These are phyloP conservation scores for Drosophila rubida DNA, from an alignment of 2,888 invertebrate genomes.

Conservation along the genomic window DNA sequence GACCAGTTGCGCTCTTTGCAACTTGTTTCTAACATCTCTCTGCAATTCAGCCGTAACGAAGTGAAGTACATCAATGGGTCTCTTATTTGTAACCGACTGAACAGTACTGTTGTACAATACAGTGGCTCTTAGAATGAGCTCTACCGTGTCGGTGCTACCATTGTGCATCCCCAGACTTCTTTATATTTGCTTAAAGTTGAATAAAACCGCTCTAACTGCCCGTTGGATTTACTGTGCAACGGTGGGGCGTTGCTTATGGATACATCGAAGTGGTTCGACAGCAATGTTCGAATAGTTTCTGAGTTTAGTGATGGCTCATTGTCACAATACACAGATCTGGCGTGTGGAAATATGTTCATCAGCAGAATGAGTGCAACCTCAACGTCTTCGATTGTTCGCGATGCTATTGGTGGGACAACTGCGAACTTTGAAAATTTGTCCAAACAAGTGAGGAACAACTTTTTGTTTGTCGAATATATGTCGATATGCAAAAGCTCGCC, in stretches of 20 bases:
- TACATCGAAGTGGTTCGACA: background rate
- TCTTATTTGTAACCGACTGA: background rate
- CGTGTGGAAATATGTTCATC: background rate
- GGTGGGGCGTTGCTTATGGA: background rate
- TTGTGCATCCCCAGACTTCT: background rate
- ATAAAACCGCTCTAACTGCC: slow-evolving; percentile 4
- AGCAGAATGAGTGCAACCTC: background rate
- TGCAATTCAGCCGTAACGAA: background rate
- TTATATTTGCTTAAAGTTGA: background rate
- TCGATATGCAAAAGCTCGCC: slow-evolving; percentile 13
- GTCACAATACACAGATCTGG: background rate
- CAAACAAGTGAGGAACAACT: slow-evolving; percentile 18
- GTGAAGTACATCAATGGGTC: background rate
- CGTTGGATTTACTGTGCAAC: background rate
- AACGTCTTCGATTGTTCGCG: background rate
- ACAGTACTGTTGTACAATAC: background rate
- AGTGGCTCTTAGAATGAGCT: background rate
- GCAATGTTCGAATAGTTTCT: background rate
- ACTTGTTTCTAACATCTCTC: background rate
- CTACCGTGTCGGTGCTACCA: background rate
- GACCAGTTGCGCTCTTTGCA: background rate
- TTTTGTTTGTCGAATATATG: slow-evolving; percentile 15
- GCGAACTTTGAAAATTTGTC: slow-evolving; percentile 22
- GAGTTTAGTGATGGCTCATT: slow-evolving; percentile 2
- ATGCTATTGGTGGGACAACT: slow-evolving; percentile 10